Base-by-base conservation (phyloP, 2,888 invertebrate species). In the Drosophila anceps region DNA sequence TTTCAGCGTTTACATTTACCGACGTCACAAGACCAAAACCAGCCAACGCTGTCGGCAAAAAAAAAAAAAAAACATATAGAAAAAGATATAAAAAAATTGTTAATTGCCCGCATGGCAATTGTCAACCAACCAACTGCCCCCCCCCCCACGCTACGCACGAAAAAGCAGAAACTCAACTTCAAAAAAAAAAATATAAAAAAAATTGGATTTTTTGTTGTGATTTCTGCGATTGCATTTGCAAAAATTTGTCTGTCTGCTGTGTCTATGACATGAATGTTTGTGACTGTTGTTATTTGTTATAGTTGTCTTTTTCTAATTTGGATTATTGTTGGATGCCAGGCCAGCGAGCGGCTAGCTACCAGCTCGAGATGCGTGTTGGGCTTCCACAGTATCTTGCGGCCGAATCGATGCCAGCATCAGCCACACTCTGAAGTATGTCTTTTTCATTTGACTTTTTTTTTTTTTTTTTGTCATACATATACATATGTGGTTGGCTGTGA, bases 1-100 rank as follows among this genome's bases (percentile, higher is more conserved):
- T 87, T 85, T 73, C 59, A 66, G 51, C 81, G 69, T 68, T 62
- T 73, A 51, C 69, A 70, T 51, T 77, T 74, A 71, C 72, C 84
- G 72, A 87, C 84, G 84, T 87, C 84, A 84, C 79, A 76, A 64
- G 60, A 65, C 84, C 88, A 84, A 87, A 84, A 84, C 73, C 81
- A 84, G 79, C 72, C 74, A 31, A 64, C 63, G 57, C 41, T 50
- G 60, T 37, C 48, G 39, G 66, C 70, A 55, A 69, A 66, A 68
- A 60, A 43, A 20, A n/a, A 39, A n/a, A n/a, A 18, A 51, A 51
- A 20, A 15, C 35, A 51, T 53, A 57, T 24, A 35, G 29, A 80
- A 65, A 78, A 58, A 72, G 44, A 46, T 54, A 77, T 39, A 62
- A 69, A 68, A 48, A 53, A 65, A 69, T 66, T 71, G 70, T 84